Base-by-base conservation (phyloP, 2,797 vertebrate species). In the Rousettus madagascariensis region DNA sequence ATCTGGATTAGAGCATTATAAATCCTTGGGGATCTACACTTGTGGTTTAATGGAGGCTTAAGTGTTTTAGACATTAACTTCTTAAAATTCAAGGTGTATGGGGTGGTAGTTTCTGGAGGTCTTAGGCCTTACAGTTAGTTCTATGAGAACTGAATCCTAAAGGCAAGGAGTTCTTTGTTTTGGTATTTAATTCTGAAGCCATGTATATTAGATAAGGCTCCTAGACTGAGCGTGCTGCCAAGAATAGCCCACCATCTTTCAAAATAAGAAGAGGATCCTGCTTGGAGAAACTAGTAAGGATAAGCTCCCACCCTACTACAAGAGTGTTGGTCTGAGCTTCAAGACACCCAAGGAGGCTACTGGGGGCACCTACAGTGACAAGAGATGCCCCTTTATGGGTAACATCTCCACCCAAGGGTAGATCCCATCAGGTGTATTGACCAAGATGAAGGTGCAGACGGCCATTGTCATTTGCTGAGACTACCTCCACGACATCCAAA, bases 381-480 rank as follows among this genome's bases (percentile, higher is more conserved):
- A 99, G 97, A 99, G 99, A 98, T 99, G 99, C 94, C 99, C 99
- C 19, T 99, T 99, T 98, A 99, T 99, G 0, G 99, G 99, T 22
- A 99, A 99, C 0, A 99, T 99, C 43, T 99, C 99, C 57, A 99
- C 99, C 96, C 98, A 99, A 85, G 99, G 99, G 53, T 98, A 99
- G 20, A 99, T 99, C 91, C 98, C 99, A 53, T 99, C 99, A 17
- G 99, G 99, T 99, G 69, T 99, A 89, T 99, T 99, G 96, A 99
- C 99, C 90, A 99, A 99, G 98, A 99, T 99, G 99, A 99, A 99
- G 99, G 99, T 99, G 99, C 99, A 99, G 98, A 99, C 98, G 36
- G 99, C 99, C 84, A 99, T 99, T 0, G 99, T 99, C 38, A 99
- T 99, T 98, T 98, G 99, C 41, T 98, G 99, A 8, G 99, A 99